Evolutionary conservation across 2,888 invertebrate genomes (phyloP).

Genomic region (Cephus sareptanus): DNA sequence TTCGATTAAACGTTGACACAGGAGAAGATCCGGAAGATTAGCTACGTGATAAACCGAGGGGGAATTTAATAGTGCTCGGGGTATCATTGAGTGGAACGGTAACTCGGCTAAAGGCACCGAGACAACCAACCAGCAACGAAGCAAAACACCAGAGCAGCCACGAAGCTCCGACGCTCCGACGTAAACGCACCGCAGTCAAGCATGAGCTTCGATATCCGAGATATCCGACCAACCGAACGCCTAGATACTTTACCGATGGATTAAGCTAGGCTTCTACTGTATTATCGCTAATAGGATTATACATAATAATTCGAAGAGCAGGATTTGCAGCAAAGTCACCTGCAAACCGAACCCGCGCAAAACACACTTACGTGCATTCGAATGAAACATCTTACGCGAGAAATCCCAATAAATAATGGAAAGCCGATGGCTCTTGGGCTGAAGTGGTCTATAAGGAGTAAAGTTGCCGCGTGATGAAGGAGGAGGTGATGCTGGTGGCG

Average conservation of each 20-base stretch:
- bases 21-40: conserved; percentile 11
- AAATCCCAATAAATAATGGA: conserved; percentile 7
- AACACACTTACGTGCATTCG: background rate
- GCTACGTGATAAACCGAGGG: conserved; percentile 16
- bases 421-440: conserved; percentile 4
- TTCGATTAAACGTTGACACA: too few relatives aligned
- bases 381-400: background rate
- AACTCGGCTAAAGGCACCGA: background rate
- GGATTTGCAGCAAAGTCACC: conserved; percentile 5
- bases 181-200: background rate
- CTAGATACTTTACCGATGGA: conserved; percentile 5
- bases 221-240: conserved; percentile 10
- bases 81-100: conserved; percentile 18
- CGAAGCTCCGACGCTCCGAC: too few relatives aligned
- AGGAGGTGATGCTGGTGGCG: too few relatives aligned
- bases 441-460: conserved; percentile 32
- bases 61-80: conserved; percentile 14
- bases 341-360: background rate
- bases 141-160: too few relatives aligned
- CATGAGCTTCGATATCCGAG: conserved; percentile 25
- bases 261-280: conserved; percentile 16
- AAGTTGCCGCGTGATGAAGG: conserved; percentile 20
- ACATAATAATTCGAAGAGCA: conserved; percentile 20
- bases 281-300: conserved; percentile 26
- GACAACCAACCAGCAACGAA: too few relatives aligned